phyloP scores from a whole-genome alignment of 1,140 invertebrate genomes.

The Neoseiulus cucumeris region DNA sequence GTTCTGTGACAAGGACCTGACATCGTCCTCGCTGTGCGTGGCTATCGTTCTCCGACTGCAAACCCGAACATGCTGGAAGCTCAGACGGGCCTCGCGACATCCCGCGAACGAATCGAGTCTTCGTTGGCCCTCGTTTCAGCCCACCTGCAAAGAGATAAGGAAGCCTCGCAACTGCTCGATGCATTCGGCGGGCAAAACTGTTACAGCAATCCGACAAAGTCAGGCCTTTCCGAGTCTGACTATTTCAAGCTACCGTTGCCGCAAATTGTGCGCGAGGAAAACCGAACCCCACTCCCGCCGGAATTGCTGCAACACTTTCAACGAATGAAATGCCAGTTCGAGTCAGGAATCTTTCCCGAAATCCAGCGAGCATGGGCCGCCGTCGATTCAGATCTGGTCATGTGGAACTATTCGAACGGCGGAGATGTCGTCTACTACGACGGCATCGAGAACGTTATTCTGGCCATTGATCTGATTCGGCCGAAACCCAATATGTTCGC shows the following conservation, averaged over 20 bases:
- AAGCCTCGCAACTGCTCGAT: not conserved
- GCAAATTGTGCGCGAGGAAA: not conserved
- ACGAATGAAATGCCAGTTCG: constrained; percentile 76
- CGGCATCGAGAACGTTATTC: constrained; percentile 25
- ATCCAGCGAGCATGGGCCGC: constrained; percentile 88
- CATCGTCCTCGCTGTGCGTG: too few relatives aligned
- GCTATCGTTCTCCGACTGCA: too few relatives aligned
- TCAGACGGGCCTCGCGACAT: not conserved
- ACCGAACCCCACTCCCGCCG: constrained; percentile 45
- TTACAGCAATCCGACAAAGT: not conserved
- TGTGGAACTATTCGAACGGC: constrained; percentile 83
- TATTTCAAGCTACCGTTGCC: not conserved
- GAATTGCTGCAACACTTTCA: constrained; percentile 83
- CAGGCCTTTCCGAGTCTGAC: not conserved
- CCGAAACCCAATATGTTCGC: constrained; percentile 24
- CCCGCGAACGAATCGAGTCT: not conserved
- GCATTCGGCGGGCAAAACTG: not conserved
- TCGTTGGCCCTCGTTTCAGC: not conserved
- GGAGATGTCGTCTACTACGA: constrained; percentile 27
- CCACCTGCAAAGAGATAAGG: constrained; percentile 1
- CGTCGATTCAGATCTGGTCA: constrained; percentile 91
- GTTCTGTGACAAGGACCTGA: too few relatives aligned
- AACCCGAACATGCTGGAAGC: not conserved
- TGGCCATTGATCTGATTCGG: constrained; percentile 23
- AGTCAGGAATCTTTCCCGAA: constrained; percentile 88